A percentile compares a stretch with the other conserved stretches of the same genome.
Conservation (phyloP, 2,797 vertebrate genomes). For the Falco peregrinus region DNA sequence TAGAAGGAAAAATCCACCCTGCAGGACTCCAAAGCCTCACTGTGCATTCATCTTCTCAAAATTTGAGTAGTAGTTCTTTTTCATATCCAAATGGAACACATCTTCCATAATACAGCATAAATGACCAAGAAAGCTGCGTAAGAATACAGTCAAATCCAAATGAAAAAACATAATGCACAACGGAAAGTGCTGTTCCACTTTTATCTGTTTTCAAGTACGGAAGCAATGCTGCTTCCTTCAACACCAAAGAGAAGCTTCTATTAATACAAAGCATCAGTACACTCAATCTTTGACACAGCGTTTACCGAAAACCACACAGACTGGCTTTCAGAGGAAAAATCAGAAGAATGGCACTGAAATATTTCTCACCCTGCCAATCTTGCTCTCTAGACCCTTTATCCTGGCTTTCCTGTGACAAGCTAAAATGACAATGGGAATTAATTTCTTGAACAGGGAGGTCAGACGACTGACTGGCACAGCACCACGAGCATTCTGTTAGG, state of each 20-base stretch:
- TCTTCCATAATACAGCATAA: background rate
- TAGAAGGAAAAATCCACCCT: background rate
- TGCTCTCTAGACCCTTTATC: background rate
- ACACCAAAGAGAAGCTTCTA: background rate
- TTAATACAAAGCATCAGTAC: background rate
- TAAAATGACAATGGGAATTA: fast-evolving
- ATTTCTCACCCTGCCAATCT: background rate
- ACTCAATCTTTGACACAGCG: background rate
- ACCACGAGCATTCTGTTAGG: background rate
- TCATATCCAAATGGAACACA: background rate
- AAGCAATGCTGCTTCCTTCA: background rate
- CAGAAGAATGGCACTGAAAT: background rate
- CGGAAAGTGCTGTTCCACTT: background rate
- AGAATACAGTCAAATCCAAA: background rate
- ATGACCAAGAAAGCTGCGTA: background rate
- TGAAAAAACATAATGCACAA: background rate
- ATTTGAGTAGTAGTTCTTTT: background rate
- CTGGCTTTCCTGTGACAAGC: background rate
- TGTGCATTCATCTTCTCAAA: background rate
- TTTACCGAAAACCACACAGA: background rate
- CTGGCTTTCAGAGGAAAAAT: background rate
- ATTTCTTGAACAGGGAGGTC: background rate
- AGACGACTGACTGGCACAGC: background rate
- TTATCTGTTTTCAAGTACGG: background rate
- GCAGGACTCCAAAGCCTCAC: background rate